Conservation (phyloP, 2,888 invertebrate species). For the Protodeltote pygarga region DNA sequence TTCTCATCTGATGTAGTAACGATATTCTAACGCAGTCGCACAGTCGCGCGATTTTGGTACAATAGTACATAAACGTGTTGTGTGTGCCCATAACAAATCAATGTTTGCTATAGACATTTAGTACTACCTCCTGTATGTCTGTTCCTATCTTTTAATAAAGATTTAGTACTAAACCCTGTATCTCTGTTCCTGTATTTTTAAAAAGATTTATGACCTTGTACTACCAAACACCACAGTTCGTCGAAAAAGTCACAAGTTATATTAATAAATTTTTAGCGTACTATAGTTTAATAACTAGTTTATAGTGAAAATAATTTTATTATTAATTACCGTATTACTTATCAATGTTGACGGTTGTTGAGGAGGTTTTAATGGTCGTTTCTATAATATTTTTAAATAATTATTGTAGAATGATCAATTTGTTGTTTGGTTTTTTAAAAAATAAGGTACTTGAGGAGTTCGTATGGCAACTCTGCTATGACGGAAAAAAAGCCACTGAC, state of each 20-base stretch:
- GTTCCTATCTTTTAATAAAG: too few relatives aligned
- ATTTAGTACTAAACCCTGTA: too few relatives aligned
- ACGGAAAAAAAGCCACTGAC: too few relatives aligned
- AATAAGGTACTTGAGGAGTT: neutral
- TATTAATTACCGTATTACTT: conserved; percentile 23
- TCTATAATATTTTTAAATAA: conserved; percentile 2
- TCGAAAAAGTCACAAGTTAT: conserved; percentile 16
- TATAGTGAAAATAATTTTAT: conserved; percentile 34
- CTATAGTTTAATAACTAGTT: conserved; percentile 34
- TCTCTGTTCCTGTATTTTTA: neutral
- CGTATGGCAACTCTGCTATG: too few relatives aligned
- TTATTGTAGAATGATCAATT: conserved; percentile 13
- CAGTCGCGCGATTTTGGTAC: too few relatives aligned
- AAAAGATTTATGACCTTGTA: neutral
- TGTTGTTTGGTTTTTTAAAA: conserved; percentile 8
- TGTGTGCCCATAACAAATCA: too few relatives aligned
- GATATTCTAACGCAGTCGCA: too few relatives aligned
- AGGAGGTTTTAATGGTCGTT: conserved; percentile 13
- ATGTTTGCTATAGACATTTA: too few relatives aligned
- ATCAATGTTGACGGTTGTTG: conserved; percentile 35
- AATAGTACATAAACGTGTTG: too few relatives aligned
- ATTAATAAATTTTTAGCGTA: conserved; percentile 25
- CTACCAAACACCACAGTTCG: neutral
- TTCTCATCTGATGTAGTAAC: too few relatives aligned
- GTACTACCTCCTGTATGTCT: too few relatives aligned